Evolutionary conservation across 2,888 invertebrate species (phyloP), one percentile per base, ranked within the genome.

Genomic region (Exephanes ischioxanthus): DNA sequence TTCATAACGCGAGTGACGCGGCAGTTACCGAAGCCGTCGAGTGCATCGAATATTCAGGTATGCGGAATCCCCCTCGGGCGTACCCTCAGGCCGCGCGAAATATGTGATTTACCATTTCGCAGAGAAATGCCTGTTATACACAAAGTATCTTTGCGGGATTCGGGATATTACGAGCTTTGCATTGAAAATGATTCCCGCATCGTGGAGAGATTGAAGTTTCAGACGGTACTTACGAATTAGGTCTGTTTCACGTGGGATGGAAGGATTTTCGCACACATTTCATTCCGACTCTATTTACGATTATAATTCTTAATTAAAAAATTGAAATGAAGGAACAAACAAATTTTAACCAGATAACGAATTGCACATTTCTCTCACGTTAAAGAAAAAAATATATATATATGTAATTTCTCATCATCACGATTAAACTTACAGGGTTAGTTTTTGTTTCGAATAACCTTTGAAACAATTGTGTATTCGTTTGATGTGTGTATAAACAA

Each of bases 21-120:
- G 45, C 67, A 63, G 55, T 80, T 71, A 80, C 76, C 45, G 85
- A 83, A 85, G 82, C 85, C 85, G 83, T 83, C 85, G 77, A 85
- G 85, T 85, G 80, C 85, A 80, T 82, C 85, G 82, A 83, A 85
- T 85, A 85, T 85, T 85, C 82, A 85, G 80, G 72, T 75, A 80
- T 67, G 76, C 63, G 72, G 51, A 85, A 80, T 85, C 61, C 51
- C 61, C 85, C 51, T 76, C 67, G 79, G 61, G 82, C 79, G 72
- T 71, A 80, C 61, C 85, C 72, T 58, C 45, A 67, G 71, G 76
- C 76, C 61, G 53, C 45, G 79, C 79, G 75, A 83, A 82, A 83
- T 85, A 83, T 85, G 79, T 82, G 80, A 85, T 85, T 85, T 70
- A 75, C 81, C 67, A 85, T 85, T 76, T 73, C 80, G 63, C 63